Conservation (phyloP, 2,888 invertebrate genomes). For the Macaria liturata region DNA sequence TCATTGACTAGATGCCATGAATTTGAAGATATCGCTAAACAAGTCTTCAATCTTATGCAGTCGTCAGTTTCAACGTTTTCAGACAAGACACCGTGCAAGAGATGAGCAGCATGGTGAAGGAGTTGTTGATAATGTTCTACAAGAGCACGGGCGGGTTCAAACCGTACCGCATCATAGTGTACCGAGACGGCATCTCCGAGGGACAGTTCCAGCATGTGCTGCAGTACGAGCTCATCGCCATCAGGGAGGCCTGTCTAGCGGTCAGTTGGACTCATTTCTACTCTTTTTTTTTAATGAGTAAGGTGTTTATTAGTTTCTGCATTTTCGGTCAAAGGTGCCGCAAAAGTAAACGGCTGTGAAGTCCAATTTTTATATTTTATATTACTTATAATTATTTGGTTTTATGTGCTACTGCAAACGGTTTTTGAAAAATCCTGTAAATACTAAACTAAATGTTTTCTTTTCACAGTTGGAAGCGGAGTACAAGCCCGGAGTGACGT, state of each 20-base stretch:
- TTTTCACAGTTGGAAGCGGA: slow-evolving; percentile 92
- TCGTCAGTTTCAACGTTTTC: slow-evolving; percentile 32
- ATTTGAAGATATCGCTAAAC: neutral
- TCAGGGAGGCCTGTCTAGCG: slow-evolving; percentile 96
- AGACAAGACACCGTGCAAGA: slow-evolving; percentile 99
- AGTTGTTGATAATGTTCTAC: slow-evolving; percentile 99
- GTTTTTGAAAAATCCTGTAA: too few relatives aligned
- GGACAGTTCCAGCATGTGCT: slow-evolving; percentile 99
- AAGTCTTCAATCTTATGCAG: slow-evolving; percentile 24
- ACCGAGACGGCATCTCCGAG: slow-evolving; percentile 99
- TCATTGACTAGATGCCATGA: too few relatives aligned
- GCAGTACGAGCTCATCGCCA: slow-evolving; percentile 98
- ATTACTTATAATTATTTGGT: too few relatives aligned
- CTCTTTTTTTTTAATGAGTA: too few relatives aligned
- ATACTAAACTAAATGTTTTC: neutral
- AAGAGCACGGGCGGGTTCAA: slow-evolving; percentile 99
- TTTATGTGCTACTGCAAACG: too few relatives aligned
- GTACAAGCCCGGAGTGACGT: slow-evolving; percentile 99
- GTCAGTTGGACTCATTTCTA: slow-evolving; percentile 38
- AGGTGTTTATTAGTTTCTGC: too few relatives aligned
- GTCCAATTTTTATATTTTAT: too few relatives aligned
- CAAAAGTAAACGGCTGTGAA: too few relatives aligned
- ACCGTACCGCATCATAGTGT: slow-evolving; percentile 99
- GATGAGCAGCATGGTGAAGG: slow-evolving; percentile 98
- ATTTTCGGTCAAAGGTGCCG: too few relatives aligned